A percentile compares a stretch with the other conserved stretches of the same genome.
Evolutionary conservation across 2,888 invertebrate species (phyloP).

Genomic region (Carcina quercana): DNA sequence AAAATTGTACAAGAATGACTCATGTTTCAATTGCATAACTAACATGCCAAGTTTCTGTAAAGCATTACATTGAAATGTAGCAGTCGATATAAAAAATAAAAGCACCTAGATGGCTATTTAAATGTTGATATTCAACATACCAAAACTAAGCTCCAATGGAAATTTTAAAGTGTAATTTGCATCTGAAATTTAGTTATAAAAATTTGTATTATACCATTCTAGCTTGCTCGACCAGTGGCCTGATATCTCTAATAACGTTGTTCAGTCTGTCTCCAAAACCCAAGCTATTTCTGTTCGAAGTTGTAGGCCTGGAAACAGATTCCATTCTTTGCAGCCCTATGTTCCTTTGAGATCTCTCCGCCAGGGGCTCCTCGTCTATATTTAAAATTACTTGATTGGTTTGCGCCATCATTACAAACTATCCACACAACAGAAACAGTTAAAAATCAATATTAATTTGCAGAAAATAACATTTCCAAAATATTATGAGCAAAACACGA

Average conservation of each 20-base stretch:
- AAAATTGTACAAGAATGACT: no score
- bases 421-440: constrained; percentile 13
- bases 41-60: no score
- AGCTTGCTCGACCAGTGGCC: constrained; percentile 78
- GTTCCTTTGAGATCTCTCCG: constrained; percentile 39
- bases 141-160: no score
- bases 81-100: no score
- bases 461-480: constrained; percentile 29
- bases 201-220: constrained; percentile 48
- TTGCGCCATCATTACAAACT: constrained; percentile 46
- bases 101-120: no score
- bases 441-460: constrained; percentile 10
- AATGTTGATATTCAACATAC: no score
- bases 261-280: constrained; percentile 61
- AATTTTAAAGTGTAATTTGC: no score
- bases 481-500: constrained; percentile 25
- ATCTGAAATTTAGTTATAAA: no score
- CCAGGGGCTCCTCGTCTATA: constrained; percentile 50
- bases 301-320: constrained; percentile 40
- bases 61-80: no score
- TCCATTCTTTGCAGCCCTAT: constrained; percentile 48
- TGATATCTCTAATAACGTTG: constrained; percentile 75
- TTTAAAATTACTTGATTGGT: constrained; percentile 57
- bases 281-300: constrained; percentile 44
- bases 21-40: no score